Evolutionary conservation across 2,888 invertebrate genomes (phyloP).

Genomic region (Drosophila paranaensis): DNA sequence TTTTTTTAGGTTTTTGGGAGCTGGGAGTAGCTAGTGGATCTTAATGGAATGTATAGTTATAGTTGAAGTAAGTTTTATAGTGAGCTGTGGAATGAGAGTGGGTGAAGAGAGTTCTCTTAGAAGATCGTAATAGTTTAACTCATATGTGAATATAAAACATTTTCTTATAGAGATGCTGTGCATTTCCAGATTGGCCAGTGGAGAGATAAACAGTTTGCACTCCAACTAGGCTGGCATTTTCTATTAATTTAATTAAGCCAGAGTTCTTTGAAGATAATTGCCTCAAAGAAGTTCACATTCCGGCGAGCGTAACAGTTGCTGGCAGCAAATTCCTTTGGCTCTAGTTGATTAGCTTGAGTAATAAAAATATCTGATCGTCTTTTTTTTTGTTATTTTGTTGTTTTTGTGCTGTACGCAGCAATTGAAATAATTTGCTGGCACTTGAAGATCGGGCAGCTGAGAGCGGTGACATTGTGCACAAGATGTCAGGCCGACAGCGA

Average conservation of each 20-base stretch:
- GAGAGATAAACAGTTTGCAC: background rate
- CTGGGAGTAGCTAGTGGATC: conserved; percentile 6
- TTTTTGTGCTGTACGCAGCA: conserved; percentile 15
- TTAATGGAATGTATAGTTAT: background rate
- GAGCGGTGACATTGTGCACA: conserved; percentile 53
- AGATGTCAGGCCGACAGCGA: conserved; percentile 4
- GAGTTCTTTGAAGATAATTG: conserved; percentile 9
- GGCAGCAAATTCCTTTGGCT: conserved; percentile 37
- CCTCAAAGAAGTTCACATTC: conserved; percentile 36
- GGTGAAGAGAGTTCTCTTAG: background rate
- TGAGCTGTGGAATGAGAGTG: no score
- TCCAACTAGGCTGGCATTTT: background rate
- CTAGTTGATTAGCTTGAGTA: conserved; percentile 55
- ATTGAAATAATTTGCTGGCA: conserved; percentile 63
- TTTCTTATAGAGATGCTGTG: no score
- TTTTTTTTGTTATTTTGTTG: background rate
- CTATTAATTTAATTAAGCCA: conserved; percentile 7
- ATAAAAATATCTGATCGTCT: conserved; percentile 52
- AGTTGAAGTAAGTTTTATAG: background rate
- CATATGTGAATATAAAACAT: no score
- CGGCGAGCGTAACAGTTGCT: conserved; percentile 34
- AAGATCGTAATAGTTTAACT: background rate
- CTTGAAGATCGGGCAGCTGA: conserved; percentile 33
- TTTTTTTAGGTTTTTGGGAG: conserved; percentile 16
- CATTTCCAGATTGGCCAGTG: background rate